A percentile compares a stretch with the other conserved stretches of the same genome.
phyloP scores from a whole-genome alignment of 2,888 invertebrate genomes.

The Halictus quadricinctus region DNA sequence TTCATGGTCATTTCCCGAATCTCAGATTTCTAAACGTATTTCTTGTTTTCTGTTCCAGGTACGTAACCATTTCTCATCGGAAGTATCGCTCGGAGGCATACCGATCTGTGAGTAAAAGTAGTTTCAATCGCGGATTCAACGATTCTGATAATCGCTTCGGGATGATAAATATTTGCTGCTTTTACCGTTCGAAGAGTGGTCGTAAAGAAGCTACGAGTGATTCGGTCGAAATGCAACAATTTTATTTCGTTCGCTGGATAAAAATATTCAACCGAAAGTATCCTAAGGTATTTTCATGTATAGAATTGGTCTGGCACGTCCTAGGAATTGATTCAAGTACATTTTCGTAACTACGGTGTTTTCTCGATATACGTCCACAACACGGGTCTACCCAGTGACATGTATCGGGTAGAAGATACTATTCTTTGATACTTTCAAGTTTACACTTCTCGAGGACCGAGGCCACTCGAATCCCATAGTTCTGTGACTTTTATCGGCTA shows the following conservation, averaged over 20 bases:
- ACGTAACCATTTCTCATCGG: slow-evolving; percentile 44
- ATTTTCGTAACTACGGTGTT: not conserved
- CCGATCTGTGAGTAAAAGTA: slow-evolving; percentile 19
- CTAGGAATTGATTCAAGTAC: not conserved
- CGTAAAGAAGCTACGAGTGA: not conserved
- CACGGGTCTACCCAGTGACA: too few relatives aligned
- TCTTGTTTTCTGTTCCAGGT: slow-evolving; percentile 66
- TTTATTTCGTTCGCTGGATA: too few relatives aligned
- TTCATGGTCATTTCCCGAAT: not conserved
- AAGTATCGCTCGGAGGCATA: not conserved
- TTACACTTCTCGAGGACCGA: too few relatives aligned
- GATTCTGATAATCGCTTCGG: not conserved
- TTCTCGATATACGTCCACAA: too few relatives aligned
- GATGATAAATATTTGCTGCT: not conserved
- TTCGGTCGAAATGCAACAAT: not conserved
- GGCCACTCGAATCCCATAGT: too few relatives aligned
- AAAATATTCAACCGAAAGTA: too few relatives aligned
- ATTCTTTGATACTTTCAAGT: too few relatives aligned
- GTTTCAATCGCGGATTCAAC: not conserved
- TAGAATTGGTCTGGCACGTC: not conserved
- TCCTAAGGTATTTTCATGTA: not conserved
- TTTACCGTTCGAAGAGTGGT: not conserved
- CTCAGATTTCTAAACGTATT: not conserved
- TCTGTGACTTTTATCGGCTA: too few relatives aligned
- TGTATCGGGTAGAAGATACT: too few relatives aligned